These are phyloP conservation scores for Gymnoscopelus microlampas DNA, from an alignment of 2,797 vertebrate species.

Conservation along the genomic window DNA sequence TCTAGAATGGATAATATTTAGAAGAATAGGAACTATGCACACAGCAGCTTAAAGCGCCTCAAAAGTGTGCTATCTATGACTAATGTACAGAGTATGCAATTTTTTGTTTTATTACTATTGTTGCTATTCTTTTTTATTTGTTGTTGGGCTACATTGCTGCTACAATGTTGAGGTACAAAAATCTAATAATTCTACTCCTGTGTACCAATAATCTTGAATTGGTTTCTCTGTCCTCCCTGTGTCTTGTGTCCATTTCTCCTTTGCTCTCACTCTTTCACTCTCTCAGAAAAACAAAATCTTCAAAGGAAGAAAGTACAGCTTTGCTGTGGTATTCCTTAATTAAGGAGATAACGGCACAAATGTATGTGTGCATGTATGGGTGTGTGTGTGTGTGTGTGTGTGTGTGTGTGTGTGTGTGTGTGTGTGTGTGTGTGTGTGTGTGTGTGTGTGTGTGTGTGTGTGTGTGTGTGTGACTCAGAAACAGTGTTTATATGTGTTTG, in stretches of 20 bases:
- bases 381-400: constrained; percentile 8
- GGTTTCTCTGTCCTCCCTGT: background rate
- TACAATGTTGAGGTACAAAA: too few relatives aligned
- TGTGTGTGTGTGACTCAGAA: constrained; percentile 4
- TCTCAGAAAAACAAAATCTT: constrained; percentile 26
- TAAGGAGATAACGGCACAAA: constrained; percentile 12
- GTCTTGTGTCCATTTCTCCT: background rate
- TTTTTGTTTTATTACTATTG: too few relatives aligned
- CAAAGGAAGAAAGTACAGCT: constrained; percentile 11
- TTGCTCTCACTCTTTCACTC: background rate
- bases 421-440: constrained; percentile 7
- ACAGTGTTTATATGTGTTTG: background rate
- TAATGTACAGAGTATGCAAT: too few relatives aligned
- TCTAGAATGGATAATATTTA: too few relatives aligned
- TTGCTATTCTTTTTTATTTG: too few relatives aligned
- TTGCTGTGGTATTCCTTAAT: constrained; percentile 45
- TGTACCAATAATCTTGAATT: too few relatives aligned
- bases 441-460: constrained; percentile 17
- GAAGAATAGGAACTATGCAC: too few relatives aligned
- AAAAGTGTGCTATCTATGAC: too few relatives aligned
- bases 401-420: constrained; percentile 6
- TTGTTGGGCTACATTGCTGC: too few relatives aligned
- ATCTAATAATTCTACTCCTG: too few relatives aligned
- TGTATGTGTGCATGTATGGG: constrained; percentile 1
- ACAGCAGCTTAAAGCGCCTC: too few relatives aligned